These are phyloP conservation scores for Mimas tiliae DNA, from an alignment of 2,888 invertebrate genomes.

Conservation along the genomic window DNA sequence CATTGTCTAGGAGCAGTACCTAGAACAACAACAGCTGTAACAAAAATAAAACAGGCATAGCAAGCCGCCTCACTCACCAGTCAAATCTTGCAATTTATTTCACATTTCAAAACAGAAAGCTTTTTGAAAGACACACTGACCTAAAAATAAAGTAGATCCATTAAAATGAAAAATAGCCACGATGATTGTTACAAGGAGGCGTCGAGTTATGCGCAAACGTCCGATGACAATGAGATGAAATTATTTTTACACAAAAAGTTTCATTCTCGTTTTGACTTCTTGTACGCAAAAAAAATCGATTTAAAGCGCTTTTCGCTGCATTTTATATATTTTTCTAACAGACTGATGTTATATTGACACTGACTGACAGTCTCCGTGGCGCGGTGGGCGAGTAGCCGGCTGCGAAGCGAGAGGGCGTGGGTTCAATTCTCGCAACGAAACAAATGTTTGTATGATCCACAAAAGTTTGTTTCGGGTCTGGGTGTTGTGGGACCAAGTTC, in stretches of 20 bases:
- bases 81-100: conserved; percentile 7
- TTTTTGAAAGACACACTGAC: neutral
- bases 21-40: neutral
- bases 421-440: too few species aligned
- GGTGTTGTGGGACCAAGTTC: too few species aligned
- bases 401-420: too few species aligned
- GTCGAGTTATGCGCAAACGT: neutral
- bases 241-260: neutral
- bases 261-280: neutral
- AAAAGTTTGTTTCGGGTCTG: too few species aligned
- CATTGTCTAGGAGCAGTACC: neutral
- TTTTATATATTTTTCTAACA: neutral
- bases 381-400: too few species aligned
- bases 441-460: too few species aligned
- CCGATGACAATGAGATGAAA: neutral
- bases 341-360: too few species aligned
- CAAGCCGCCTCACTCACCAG: neutral
- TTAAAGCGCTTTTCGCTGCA: neutral
- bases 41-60: neutral
- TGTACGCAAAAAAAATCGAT: neutral
- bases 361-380: too few species aligned
- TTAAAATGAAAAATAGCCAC: neutral
- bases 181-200: neutral
- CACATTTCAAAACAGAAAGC: neutral
- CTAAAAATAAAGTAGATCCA: conserved; percentile 12